Percentiles rank a stretch among this genome's conserved stretches.
These are phyloP conservation scores for Macropodus opercularis DNA, from an alignment of 2,797 vertebrate genomes.

Conservation along the genomic window DNA sequence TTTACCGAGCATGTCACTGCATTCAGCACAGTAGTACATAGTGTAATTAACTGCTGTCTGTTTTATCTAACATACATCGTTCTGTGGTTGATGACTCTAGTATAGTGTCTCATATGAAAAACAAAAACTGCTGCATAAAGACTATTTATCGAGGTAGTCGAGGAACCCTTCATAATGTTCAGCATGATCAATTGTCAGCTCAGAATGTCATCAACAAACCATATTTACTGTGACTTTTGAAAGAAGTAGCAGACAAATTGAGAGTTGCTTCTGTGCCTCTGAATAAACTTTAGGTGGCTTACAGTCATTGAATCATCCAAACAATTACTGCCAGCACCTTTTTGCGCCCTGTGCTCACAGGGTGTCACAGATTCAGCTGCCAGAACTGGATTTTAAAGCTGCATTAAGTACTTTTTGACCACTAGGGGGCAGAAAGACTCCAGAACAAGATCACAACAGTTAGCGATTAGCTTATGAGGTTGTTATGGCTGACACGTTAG, in stretches of 20 bases:
- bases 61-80: conserved; percentile 18
- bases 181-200: conserved; percentile 68
- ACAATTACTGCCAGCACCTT: conserved; percentile 56
- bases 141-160: conserved; percentile 27
- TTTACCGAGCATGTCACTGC: conserved; percentile 64
- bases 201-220: conserved; percentile 53
- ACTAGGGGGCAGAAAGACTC: conserved; percentile 81
- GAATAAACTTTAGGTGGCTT: conserved; percentile 70
- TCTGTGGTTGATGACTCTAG: conserved; percentile 24
- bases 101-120: conserved; percentile 11
- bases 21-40: conserved; percentile 54
- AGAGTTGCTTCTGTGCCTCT: conserved; percentile 80
- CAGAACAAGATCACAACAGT: conserved; percentile 74
- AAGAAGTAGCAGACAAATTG: conserved; percentile 79
- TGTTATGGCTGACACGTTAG: conserved; percentile 76
- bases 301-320: conserved; percentile 69
- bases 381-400: conserved; percentile 73
- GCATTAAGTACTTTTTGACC: conserved; percentile 73
- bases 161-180: conserved; percentile 49
- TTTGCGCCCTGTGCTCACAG: conserved; percentile 56
- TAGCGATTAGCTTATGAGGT: conserved; percentile 75
- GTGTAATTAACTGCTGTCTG: conserved; percentile 13
- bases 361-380: conserved; percentile 60
- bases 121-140: conserved; percentile 23
- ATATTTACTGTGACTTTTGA: conserved; percentile 58